These are phyloP conservation scores for Microplitis mediator DNA, from an alignment of 1,140 invertebrate species.

Conservation along the genomic window DNA sequence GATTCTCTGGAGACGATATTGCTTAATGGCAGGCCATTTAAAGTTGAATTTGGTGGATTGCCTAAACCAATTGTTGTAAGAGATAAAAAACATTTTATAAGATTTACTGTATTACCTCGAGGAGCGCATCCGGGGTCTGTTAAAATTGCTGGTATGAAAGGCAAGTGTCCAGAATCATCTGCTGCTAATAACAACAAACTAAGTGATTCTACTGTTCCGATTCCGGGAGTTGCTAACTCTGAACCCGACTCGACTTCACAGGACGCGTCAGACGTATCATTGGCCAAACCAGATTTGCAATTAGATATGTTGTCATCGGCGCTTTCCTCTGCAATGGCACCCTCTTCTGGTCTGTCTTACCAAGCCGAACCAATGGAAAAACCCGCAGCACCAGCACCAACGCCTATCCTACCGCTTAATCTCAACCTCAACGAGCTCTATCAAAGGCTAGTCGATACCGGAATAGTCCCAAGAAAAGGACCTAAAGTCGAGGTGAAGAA, in stretches of 20 bases:
- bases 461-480: slow-evolving; percentile 71
- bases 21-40: slow-evolving; percentile 84
- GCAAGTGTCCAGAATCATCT: slow-evolving; percentile 52
- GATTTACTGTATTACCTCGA: slow-evolving; percentile 80
- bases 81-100: slow-evolving; percentile 81
- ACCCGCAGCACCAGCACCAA: slow-evolving; percentile 44
- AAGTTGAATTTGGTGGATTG: slow-evolving; percentile 88
- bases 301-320: slow-evolving; percentile 71
- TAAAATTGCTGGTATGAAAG: slow-evolving; percentile 73
- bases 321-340: slow-evolving; percentile 67
- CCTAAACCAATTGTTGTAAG: slow-evolving; percentile 85
- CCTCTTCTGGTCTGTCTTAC: slow-evolving; percentile 65
- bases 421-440: slow-evolving; percentile 83
- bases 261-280: slow-evolving; percentile 47
- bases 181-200: slow-evolving; percentile 31
- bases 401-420: slow-evolving; percentile 51
- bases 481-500: slow-evolving; percentile 56
- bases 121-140: slow-evolving; percentile 73
- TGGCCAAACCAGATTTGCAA: slow-evolving; percentile 52
- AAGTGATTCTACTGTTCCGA: slow-evolving; percentile 18
- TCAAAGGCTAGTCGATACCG: slow-evolving; percentile 80
- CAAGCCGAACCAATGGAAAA: slow-evolving; percentile 56
- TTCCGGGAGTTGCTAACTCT: slow-evolving; percentile 39
- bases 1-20: slow-evolving; percentile 77
- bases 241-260: slow-evolving; percentile 54